Evolutionary conservation across 2,113 vertebrate genomes (phyloP).

Genomic region (Brienomyrus brachyistius): DNA sequence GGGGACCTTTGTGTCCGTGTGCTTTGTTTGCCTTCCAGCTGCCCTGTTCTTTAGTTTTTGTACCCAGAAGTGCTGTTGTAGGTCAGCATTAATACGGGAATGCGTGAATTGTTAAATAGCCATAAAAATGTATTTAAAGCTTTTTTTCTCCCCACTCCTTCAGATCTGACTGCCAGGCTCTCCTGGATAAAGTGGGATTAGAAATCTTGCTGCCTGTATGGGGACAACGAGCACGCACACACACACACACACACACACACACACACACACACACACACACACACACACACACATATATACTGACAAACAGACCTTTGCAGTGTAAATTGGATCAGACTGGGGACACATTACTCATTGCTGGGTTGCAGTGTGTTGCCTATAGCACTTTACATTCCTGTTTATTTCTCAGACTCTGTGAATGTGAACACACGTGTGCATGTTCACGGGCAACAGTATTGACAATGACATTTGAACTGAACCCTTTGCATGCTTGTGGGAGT

Average conservation of each 20-base stretch:
- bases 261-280: not conserved
- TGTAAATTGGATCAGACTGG: not conserved
- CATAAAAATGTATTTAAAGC: slow-evolving; percentile 56
- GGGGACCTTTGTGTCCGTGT: slow-evolving; percentile 31
- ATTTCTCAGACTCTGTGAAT: not conserved
- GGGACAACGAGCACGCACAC: not conserved
- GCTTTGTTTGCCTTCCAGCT: slow-evolving; percentile 39
- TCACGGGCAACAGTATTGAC: not conserved
- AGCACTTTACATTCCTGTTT: not conserved
- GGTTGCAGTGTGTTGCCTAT: not conserved
- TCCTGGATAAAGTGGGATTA: slow-evolving; percentile 80
- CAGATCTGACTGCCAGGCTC: slow-evolving; percentile 75
- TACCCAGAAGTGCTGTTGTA: slow-evolving; percentile 29
- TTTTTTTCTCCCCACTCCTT: slow-evolving; percentile 34
- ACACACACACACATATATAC: not conserved
- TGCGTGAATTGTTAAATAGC: slow-evolving; percentile 43
- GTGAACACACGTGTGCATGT: not conserved
- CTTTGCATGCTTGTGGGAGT: not conserved
- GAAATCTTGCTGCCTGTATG: not conserved
- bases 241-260: not conserved
- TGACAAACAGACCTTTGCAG: not conserved
- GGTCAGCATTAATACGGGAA: slow-evolving; percentile 32
- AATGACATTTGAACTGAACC: not conserved
- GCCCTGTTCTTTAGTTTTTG: slow-evolving; percentile 25
- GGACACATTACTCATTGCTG: not conserved